Conservation (phyloP, 2,797 vertebrate genomes). For the Sebastes iracundus region DNA sequence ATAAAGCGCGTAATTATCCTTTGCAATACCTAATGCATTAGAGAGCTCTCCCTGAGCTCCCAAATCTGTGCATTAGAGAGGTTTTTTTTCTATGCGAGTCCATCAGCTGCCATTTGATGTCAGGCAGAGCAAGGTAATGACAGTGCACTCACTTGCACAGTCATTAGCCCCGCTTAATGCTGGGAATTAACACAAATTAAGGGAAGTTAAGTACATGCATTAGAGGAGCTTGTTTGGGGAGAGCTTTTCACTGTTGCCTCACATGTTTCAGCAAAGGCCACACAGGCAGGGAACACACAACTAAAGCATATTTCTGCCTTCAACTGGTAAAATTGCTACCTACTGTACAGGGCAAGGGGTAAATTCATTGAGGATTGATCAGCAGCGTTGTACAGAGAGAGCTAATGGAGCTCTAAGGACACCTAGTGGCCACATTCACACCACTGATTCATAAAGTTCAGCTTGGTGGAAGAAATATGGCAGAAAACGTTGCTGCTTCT, state of each 20-base stretch:
- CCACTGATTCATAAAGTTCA: background rate
- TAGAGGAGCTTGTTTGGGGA: constrained; percentile 78
- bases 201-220: constrained; percentile 84
- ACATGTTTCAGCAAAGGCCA: constrained; percentile 22
- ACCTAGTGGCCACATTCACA: constrained; percentile 73
- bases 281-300: constrained; percentile 24
- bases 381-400: background rate
- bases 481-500: background rate
- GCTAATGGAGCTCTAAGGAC: constrained; percentile 71
- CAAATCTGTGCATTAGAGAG: constrained; percentile 75
- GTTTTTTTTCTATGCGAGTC: constrained; percentile 46
- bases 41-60: constrained; percentile 68
- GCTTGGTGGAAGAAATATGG: background rate
- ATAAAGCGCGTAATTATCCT: constrained; percentile 68
- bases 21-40: constrained; percentile 74
- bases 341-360: constrained; percentile 17
- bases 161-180: constrained; percentile 81
- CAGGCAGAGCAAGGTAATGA: constrained; percentile 78
- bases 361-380: constrained; percentile 36
- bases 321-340: constrained; percentile 35
- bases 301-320: constrained; percentile 24
- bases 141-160: constrained; percentile 79
- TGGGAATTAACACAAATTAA: constrained; percentile 85
- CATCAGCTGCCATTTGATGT: constrained; percentile 81
- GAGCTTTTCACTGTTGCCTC: constrained; percentile 69